Evolutionary conservation across 2,113 vertebrate genomes (phyloP).

Genomic region (Odobenus rosmarus): DNA sequence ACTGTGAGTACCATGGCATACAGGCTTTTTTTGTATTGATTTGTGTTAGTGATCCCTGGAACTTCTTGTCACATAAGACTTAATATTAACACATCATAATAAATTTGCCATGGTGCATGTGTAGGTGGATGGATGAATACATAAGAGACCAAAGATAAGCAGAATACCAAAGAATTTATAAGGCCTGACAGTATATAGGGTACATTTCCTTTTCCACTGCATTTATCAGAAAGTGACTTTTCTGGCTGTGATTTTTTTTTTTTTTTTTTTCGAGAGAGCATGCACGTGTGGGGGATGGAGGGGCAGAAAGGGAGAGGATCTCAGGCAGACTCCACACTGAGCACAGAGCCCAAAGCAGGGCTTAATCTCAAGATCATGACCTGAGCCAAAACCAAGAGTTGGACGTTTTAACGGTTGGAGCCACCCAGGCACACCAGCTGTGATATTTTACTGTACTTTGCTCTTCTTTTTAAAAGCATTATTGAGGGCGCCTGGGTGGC

Average conservation of each 20-base stretch:
- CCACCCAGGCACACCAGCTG: neutral
- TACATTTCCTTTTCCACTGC: neutral
- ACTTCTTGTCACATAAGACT: neutral
- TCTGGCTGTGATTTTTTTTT: neutral
- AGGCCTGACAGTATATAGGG: neutral
- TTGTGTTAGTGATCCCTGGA: neutral
- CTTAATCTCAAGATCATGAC: neutral
- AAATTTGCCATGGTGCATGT: neutral
- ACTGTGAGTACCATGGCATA: neutral
- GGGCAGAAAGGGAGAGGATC: neutral
- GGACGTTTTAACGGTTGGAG: neutral
- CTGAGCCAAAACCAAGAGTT: neutral
- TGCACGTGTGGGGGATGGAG: neutral
- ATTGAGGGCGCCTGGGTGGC: too few relatives aligned
- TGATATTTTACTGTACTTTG: neutral
- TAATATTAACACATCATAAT: neutral
- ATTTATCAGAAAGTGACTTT: constrained; percentile 6
- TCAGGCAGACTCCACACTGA: neutral
- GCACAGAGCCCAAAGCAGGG: neutral
- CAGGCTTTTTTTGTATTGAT: neutral
- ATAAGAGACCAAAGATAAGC: neutral
- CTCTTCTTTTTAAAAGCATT: neutral
- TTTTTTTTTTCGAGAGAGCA: neutral
- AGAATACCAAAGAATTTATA: neutral
- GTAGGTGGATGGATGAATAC: neutral